Base-by-base conservation (phyloP, 2,113 vertebrate genomes). In the Cinclus cinclus region DNA sequence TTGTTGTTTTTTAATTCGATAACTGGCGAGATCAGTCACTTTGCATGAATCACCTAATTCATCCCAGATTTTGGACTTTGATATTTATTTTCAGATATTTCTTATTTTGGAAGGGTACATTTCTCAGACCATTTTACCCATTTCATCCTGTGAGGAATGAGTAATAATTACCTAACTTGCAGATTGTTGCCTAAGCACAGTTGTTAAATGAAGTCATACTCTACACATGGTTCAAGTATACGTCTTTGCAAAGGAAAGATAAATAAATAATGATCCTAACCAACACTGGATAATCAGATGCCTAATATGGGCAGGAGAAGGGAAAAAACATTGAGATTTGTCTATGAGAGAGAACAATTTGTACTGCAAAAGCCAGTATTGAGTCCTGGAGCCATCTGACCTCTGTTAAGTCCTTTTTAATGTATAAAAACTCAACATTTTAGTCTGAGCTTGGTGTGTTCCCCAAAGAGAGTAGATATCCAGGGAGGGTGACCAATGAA, bases 11-110 rank as follows among this genome's bases (percentile, higher is more conserved):
- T 87, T 91, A 96, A 96, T 50, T 39, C 7, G 0, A 37, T 90
- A 89, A 76, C 50, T 70, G 70, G 16, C 8, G 13, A 89, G 55
- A 39, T 83, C 67, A 5, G 55, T 68, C 71, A 82, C 92, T 91
- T 59, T 59, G 83, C 73, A 67, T 95, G 90, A 91, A 95, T 96
- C 96, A 95, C 70, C 60, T 92, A 94, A 95, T 94, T 96, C 55
- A 68, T 91, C 96, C 93, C 91, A 96, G 88, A 92, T 68, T 60
- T 71, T 88, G 78, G 83, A 46, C 87, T 94, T 86, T 44, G n/a
- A 52, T 71, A 73, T 81, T 92, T 95, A 95, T 93, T 95, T 83
- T 94, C 86, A 92, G 86, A 73, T 35, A 41, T 86, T 95, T 94
- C 63, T 83, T 83, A 74, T 83, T 94, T 87, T 91, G 76, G 87